These are phyloP conservation scores for Trisateles emortualis DNA, from an alignment of 2,888 invertebrate species.

Conservation along the genomic window DNA sequence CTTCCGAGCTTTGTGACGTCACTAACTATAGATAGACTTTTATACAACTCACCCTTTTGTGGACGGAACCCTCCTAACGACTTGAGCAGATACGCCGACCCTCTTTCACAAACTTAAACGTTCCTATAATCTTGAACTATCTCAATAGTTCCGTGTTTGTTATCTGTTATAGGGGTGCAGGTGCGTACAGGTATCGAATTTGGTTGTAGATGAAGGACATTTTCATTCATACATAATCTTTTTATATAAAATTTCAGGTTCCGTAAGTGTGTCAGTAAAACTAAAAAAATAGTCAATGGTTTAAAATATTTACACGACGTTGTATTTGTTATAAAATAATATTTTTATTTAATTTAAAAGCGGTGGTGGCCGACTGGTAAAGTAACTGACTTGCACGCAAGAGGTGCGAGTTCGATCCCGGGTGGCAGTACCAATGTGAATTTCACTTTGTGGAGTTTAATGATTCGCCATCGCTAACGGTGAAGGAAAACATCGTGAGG, in stretches of 20 bases:
- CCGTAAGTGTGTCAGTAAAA: constrained; percentile 3
- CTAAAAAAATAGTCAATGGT: too few species aligned
- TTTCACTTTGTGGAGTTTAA: too few species aligned
- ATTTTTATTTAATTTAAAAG: too few species aligned
- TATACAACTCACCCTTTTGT: constrained; percentile 30
- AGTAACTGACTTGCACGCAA: too few species aligned
- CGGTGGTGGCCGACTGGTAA: too few species aligned
- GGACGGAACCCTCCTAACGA: constrained; percentile 30
- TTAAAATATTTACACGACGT: too few species aligned
- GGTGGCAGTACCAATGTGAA: too few species aligned
- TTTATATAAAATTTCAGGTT: constrained; percentile 53
- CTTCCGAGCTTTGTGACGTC: background rate
- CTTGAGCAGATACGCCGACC: constrained; percentile 37
- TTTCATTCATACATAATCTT: constrained; percentile 40
- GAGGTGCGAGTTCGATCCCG: too few species aligned
- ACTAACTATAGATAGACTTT: constrained; percentile 39
- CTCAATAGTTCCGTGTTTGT: constrained; percentile 41
- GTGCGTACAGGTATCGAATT: constrained; percentile 55
- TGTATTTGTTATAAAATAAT: too few species aligned
- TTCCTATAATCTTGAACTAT: constrained; percentile 31
- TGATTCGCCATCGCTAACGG: too few species aligned
- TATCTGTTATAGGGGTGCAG: constrained; percentile 47
- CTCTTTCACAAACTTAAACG: constrained; percentile 20
- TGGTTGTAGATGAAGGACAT: constrained; percentile 23
- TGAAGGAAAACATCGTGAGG: too few species aligned